phyloP scores from a whole-genome alignment of 2,888 invertebrate species.

The Empis stercorea region DNA sequence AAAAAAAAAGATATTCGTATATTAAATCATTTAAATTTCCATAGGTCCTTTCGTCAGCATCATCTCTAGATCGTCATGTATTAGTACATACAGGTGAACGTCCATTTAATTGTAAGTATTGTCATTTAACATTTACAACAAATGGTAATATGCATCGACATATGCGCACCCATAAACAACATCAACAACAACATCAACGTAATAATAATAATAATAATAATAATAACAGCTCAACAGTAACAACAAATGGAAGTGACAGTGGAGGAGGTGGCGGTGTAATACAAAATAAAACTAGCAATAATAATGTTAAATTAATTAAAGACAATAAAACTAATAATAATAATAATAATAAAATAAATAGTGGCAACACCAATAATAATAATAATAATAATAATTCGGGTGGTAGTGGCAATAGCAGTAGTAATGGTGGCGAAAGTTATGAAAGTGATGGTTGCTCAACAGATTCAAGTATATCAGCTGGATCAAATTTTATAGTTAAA shows the following conservation, averaged over 20 bases:
- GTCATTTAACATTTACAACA: constrained; percentile 69
- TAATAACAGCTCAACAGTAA: constrained; percentile 17
- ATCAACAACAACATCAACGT: constrained; percentile 29
- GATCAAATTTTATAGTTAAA: constrained; percentile 30
- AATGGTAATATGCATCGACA: constrained; percentile 80
- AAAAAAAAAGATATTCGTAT: no score
- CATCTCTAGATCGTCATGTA: constrained; percentile 66
- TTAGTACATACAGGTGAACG: constrained; percentile 69
- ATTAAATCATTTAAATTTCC: no score
- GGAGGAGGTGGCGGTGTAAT: constrained; percentile 11
- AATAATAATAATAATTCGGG: background rate
- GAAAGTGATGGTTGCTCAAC: constrained; percentile 45
- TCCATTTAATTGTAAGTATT: constrained; percentile 65
- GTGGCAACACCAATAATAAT: background rate
- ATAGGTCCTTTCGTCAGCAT: constrained; percentile 60
- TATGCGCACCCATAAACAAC: constrained; percentile 55
- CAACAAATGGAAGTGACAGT: constrained; percentile 9
- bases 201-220: constrained; percentile 20
- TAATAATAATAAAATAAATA: background rate
- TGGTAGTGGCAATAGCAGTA: constrained; percentile 6
- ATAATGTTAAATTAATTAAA: background rate
- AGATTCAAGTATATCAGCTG: constrained; percentile 35
- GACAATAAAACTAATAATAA: background rate
- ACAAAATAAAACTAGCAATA: background rate
- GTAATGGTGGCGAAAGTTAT: constrained; percentile 38